A percentile compares a stretch with the other conserved stretches of the same genome.
Conservation (phyloP, 2,797 vertebrate genomes). For the Lepilemur ruficaudatus region DNA sequence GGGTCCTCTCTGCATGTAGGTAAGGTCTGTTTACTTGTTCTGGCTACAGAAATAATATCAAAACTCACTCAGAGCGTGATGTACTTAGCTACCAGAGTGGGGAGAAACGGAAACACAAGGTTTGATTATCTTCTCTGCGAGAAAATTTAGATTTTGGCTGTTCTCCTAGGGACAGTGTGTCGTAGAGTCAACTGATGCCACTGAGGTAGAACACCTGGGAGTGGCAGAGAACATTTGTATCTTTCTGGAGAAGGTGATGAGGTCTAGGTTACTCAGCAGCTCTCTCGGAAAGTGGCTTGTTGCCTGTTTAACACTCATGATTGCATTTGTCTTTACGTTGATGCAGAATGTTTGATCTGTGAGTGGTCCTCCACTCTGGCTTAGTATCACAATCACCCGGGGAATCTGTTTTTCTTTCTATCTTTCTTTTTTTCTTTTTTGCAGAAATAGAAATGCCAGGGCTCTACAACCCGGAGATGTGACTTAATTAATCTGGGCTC, state of each 20-base stretch:
- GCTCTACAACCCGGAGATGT: neutral
- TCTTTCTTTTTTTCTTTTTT: neutral
- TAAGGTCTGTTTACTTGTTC: neutral
- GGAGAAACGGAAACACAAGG: neutral
- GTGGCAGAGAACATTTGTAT: neutral
- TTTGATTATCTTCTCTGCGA: conserved; percentile 5
- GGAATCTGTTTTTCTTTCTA: neutral
- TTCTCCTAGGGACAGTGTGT: neutral
- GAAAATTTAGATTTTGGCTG: neutral
- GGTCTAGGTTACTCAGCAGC: neutral
- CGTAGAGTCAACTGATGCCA: neutral
- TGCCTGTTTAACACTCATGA: accelerated
- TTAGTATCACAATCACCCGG: neutral
- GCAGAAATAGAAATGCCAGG: neutral
- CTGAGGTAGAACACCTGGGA: neutral
- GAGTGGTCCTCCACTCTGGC: neutral
- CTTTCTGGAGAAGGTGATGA: neutral
- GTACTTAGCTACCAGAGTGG: neutral
- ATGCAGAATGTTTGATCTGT: neutral
- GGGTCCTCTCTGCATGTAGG: neutral
- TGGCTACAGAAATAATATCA: conserved; percentile 3
- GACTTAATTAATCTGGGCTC: neutral
- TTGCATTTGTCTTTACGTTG: neutral
- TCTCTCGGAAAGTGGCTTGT: neutral
- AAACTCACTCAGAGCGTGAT: neutral